Conservation (phyloP, 2,113 vertebrate species). For the Elgaria multicarinata region DNA sequence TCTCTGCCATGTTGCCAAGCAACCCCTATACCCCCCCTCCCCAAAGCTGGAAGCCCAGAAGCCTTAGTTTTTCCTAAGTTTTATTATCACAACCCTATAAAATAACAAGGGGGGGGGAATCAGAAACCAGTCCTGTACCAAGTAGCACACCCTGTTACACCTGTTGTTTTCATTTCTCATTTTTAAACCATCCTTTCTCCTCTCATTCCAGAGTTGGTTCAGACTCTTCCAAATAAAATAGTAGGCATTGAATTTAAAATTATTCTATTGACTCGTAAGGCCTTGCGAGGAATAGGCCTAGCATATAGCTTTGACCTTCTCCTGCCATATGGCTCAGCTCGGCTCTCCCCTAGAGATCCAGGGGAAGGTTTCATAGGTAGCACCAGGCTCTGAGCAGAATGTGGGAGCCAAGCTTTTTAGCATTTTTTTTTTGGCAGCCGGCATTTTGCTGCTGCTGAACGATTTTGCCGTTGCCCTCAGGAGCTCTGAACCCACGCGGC, state of each 20-base stretch:
- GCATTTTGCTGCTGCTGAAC: neutral
- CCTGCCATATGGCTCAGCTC: neutral
- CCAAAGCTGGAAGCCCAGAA: neutral
- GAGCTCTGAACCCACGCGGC: slow-evolving; percentile 20
- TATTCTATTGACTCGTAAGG: neutral
- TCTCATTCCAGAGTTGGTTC: neutral
- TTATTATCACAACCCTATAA: slow-evolving; percentile 25
- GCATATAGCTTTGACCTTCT: neutral
- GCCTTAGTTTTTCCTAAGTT: neutral
- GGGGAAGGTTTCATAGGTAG: neutral
- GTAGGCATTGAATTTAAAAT: rapidly evolving
- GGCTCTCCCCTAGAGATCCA: rapidly evolving
- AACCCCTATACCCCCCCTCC: neutral
- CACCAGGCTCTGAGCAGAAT: slow-evolving; percentile 4
- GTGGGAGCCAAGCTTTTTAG: neutral
- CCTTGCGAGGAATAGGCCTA: neutral
- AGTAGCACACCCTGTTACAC: neutral
- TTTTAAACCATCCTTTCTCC: neutral
- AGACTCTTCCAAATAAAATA: neutral
- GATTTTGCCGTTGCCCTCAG: neutral
- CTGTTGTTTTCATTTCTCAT: neutral
- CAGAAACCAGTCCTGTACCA: slow-evolving; percentile 29
- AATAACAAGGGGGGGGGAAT: neutral
- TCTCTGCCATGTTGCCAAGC: neutral
- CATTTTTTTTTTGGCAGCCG: neutral